A percentile compares a stretch with the other conserved stretches of the same genome.
Conservation (phyloP, 1,140 invertebrate genomes). For the Lordiphosa collinella region DNA sequence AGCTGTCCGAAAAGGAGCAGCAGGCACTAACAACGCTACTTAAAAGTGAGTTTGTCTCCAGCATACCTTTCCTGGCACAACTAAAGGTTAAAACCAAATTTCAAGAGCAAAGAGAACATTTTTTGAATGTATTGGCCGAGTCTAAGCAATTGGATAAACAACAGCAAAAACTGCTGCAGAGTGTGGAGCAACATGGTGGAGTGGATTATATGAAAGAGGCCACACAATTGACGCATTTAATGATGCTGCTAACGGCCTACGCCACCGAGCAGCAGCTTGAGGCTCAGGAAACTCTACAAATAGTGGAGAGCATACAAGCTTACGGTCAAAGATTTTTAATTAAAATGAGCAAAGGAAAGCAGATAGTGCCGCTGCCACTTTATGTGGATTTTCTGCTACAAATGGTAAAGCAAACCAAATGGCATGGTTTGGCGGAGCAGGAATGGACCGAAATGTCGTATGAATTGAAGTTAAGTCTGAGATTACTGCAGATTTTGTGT, state of each 20-base stretch:
- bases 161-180: slow-evolving; percentile 41
- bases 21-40: slow-evolving; percentile 36
- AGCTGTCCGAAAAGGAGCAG: slow-evolving; percentile 11
- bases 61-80: slow-evolving; percentile 41
- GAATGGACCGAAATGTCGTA: slow-evolving; percentile 43
- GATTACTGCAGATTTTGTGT: slow-evolving; percentile 36
- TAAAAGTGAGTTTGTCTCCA: slow-evolving; percentile 39
- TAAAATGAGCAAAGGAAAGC: slow-evolving; percentile 8
- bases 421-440: background rate
- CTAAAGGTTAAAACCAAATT: slow-evolving; percentile 29
- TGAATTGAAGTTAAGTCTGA: slow-evolving; percentile 43
- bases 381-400: slow-evolving; percentile 61
- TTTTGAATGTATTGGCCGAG: slow-evolving; percentile 58
- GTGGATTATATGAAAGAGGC: slow-evolving; percentile 33
- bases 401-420: slow-evolving; percentile 31
- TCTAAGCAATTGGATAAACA: slow-evolving; percentile 21
- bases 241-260: slow-evolving; percentile 64
- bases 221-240: slow-evolving; percentile 52
- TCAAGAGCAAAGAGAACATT: slow-evolving; percentile 50
- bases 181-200: slow-evolving; percentile 54
- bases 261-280: slow-evolving; percentile 23
- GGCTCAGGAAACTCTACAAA: slow-evolving; percentile 37
- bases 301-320: slow-evolving; percentile 32
- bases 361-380: slow-evolving; percentile 45
- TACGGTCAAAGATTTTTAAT: slow-evolving; percentile 35